Conservation (phyloP, 1,140 invertebrate genomes). For the Drosophila tani region DNA sequence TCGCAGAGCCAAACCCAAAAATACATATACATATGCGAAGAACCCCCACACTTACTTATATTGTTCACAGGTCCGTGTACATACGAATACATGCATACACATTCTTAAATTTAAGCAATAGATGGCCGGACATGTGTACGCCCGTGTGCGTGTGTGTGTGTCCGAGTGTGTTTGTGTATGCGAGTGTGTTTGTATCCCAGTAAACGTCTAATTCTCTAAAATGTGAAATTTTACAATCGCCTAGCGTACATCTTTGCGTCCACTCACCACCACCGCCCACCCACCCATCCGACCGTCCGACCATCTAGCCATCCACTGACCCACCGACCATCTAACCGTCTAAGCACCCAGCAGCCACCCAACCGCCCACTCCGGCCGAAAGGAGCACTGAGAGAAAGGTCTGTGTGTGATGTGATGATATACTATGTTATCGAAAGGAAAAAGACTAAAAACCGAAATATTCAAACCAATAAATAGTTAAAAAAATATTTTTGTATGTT, state of each 20-base stretch:
- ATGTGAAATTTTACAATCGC: conserved; percentile 84
- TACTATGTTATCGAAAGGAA: too few species aligned
- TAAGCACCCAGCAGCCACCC: neutral
- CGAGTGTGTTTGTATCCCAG: conserved; percentile 68
- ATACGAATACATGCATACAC: conserved; percentile 39
- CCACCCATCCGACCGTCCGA: conserved; percentile 25
- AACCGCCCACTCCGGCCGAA: conserved; percentile 48
- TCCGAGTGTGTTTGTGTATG: conserved; percentile 11
- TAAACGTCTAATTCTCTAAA: conserved; percentile 83
- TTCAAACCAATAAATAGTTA: neutral
- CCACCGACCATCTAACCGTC: conserved; percentile 1
- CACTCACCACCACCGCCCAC: conserved; percentile 54
- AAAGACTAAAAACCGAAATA: neutral
- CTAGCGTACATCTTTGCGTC: conserved; percentile 79
- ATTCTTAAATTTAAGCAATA: conserved; percentile 60
- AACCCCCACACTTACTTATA: conserved; percentile 38
- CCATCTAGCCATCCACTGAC: neutral
- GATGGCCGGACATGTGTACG: conserved; percentile 49
- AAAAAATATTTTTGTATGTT: too few species aligned
- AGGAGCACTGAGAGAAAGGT: neutral
- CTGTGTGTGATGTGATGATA: too few species aligned
- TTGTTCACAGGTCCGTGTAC: conserved; percentile 35
- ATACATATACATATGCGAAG: conserved; percentile 38
- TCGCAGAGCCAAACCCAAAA: conserved; percentile 50
- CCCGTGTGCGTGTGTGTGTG: conserved; percentile 9